Conservation (phyloP, 2,113 vertebrate species). For the Proterorhinus semilunaris region DNA sequence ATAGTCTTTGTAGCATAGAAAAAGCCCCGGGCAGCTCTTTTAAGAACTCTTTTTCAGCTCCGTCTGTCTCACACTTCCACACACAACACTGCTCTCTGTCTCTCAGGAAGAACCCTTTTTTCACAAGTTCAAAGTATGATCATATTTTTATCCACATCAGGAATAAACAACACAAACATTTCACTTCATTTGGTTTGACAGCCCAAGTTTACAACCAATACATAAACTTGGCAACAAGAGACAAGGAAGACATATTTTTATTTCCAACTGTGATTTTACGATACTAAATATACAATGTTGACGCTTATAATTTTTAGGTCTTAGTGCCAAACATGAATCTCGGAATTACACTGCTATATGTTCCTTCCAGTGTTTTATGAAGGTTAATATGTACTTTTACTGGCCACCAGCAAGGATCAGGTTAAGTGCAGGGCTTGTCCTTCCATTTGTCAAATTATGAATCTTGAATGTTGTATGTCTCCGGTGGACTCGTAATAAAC, state of each 20-base stretch:
- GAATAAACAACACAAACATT: constrained; percentile 35
- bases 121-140: constrained; percentile 63
- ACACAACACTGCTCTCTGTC: constrained; percentile 17
- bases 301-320: neutral
- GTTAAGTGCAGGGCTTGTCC: too few species aligned
- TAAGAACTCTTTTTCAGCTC: constrained; percentile 47
- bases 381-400: too few species aligned
- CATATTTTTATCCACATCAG: constrained; percentile 43
- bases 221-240: constrained; percentile 1
- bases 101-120: constrained; percentile 40
- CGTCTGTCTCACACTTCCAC: constrained; percentile 17
- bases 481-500: too few species aligned
- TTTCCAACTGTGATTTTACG: neutral
- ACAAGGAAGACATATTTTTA: constrained; percentile 15
- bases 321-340: neutral
- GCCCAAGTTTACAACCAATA: constrained; percentile 16
- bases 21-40: constrained; percentile 51
- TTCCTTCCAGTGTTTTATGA: too few species aligned
- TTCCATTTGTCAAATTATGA: neutral
- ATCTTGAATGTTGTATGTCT: neutral
- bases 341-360: too few species aligned
- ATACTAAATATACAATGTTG: neutral
- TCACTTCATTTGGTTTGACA: constrained; percentile 48
- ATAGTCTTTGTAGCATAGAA: constrained; percentile 38
- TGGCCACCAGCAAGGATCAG: too few species aligned